phyloP scores from a whole-genome alignment of 2,888 invertebrate species.

The Branchellion lobata region DNA sequence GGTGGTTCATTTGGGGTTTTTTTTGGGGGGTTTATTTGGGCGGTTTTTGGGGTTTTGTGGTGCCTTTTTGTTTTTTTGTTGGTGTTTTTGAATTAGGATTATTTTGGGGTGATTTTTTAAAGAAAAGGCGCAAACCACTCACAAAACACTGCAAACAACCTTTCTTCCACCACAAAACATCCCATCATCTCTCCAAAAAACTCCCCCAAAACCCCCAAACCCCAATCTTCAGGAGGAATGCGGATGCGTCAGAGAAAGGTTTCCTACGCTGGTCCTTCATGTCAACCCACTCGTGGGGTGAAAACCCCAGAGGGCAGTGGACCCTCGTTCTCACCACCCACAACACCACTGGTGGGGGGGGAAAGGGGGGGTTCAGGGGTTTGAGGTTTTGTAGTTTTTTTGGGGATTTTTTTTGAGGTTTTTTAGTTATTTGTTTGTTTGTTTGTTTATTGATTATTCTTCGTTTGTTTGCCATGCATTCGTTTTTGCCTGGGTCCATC shows the following conservation, averaged over 20 bases:
- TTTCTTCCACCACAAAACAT: too few relatives aligned
- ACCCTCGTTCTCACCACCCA: slow-evolving; percentile 79
- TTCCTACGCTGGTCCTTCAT: slow-evolving; percentile 99
- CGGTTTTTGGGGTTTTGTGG: too few relatives aligned
- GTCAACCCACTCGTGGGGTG: slow-evolving; percentile 98
- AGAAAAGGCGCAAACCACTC: too few relatives aligned
- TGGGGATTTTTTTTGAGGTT: background rate
- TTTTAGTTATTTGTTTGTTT: background rate
- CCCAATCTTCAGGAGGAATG: slow-evolving; percentile 68
- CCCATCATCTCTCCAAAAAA: background rate
- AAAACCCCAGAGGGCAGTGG: slow-evolving; percentile 89
- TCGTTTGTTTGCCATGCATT: background rate
- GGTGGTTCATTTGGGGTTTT: too few relatives aligned
- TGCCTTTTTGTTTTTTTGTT: too few relatives aligned
- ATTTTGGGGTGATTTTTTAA: too few relatives aligned
- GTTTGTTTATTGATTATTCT: background rate
- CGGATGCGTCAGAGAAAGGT: slow-evolving; percentile 82
- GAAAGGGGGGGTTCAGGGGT: background rate
- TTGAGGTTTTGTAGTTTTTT: background rate
- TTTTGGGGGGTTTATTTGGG: too few relatives aligned
- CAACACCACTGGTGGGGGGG: slow-evolving; percentile 48
- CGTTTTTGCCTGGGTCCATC: background rate
- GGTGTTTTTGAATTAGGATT: too few relatives aligned
- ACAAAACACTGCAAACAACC: too few relatives aligned
- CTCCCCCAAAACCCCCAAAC: background rate